phyloP scores from a whole-genome alignment of 2,888 invertebrate genomes.

The Apotomis betuletana region DNA sequence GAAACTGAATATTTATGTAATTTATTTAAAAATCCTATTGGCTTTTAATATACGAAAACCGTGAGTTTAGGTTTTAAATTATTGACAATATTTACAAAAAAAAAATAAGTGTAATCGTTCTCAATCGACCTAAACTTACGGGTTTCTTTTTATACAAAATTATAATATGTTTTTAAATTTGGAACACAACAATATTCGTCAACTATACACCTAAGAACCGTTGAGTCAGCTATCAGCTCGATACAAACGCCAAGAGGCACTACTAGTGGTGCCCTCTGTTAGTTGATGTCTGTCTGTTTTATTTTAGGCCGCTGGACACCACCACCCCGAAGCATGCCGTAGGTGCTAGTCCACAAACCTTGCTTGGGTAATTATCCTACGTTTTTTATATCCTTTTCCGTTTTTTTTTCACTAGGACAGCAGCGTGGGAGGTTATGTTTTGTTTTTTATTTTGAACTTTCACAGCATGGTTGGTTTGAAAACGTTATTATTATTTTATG shows the following conservation, averaged over 20 bases:
- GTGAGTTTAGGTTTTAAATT: constrained; percentile 15
- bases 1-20: constrained; percentile 10
- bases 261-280: constrained; percentile 60
- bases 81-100: too few species aligned
- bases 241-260: constrained; percentile 55
- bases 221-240: constrained; percentile 50
- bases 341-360: constrained; percentile 84
- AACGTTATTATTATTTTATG: not conserved
- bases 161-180: constrained; percentile 4
- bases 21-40: constrained; percentile 20
- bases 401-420: constrained; percentile 39
- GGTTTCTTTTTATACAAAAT: constrained; percentile 18
- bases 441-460: constrained; percentile 21
- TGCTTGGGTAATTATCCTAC: constrained; percentile 85
- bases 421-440: constrained; percentile 30
- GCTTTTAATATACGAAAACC: constrained; percentile 23
- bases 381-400: constrained; percentile 46
- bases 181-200: not conserved
- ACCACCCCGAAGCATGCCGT: constrained; percentile 83
- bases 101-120: not conserved
- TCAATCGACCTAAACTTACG: constrained; percentile 20
- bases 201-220: constrained; percentile 4
- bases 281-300: constrained; percentile 80
- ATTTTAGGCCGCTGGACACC: constrained; percentile 86
- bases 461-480: constrained; percentile 4